Conservation (phyloP, 2,888 invertebrate genomes). For the Ormia ochracea region DNA sequence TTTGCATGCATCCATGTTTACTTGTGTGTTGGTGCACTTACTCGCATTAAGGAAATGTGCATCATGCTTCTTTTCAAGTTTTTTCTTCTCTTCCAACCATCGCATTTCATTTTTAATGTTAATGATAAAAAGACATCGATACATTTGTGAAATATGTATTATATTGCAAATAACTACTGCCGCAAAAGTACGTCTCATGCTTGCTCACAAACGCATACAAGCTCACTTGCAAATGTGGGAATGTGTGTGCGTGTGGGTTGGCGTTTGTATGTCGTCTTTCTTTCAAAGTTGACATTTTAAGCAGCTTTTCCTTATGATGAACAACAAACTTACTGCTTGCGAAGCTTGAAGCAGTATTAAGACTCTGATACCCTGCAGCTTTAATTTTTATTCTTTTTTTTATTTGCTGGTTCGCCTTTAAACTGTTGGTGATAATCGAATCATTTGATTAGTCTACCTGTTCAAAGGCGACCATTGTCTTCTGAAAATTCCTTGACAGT, state of each 20-base stretch:
- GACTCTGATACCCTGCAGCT: neutral
- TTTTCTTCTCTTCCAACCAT: neutral
- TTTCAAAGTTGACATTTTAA: constrained; percentile 75
- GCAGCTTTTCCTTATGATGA: constrained; percentile 74
- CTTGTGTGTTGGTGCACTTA: neutral
- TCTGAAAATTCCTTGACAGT: neutral
- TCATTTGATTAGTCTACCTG: neutral
- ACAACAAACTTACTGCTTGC: constrained; percentile 43
- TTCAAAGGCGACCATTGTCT: neutral
- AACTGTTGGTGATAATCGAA: neutral
- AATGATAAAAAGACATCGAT: constrained; percentile 49
- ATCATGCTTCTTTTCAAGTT: constrained; percentile 1
- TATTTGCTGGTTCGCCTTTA: neutral
- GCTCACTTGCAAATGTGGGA: neutral
- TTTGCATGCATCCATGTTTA: constrained; percentile 20
- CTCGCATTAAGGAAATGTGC: neutral
- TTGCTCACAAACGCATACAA: neutral
- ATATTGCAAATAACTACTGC: neutral
- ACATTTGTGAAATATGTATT: constrained; percentile 1
- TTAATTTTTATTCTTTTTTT: neutral
- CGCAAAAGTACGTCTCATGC: neutral
- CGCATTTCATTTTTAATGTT: constrained; percentile 6
- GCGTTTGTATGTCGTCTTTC: constrained; percentile 31
- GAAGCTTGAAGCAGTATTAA: neutral
- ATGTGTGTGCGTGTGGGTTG: too few species aligned